phyloP scores from a whole-genome alignment of 2,113 vertebrate species.

The Dolichotis patagonum region DNA sequence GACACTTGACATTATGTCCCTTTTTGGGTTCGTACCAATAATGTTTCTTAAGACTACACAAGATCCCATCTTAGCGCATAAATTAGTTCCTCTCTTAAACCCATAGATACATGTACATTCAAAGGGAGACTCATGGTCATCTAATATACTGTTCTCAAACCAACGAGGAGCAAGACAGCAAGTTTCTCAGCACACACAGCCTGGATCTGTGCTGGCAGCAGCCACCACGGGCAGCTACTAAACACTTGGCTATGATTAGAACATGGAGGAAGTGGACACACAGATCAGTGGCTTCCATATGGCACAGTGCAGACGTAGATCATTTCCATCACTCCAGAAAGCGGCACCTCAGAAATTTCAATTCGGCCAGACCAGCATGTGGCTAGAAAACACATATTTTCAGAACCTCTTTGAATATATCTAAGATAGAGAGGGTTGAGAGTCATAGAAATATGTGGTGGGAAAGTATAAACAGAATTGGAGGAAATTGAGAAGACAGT shows the following conservation, averaged over 20 bases:
- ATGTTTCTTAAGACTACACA: conserved; percentile 27
- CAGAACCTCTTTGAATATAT: not conserved
- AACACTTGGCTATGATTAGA: not conserved
- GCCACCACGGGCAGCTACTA: not conserved
- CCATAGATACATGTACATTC: not conserved
- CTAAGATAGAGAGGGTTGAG: not conserved
- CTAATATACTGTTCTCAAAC: not conserved
- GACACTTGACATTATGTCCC: not conserved
- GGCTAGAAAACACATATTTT: not conserved
- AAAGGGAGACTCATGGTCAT: not conserved
- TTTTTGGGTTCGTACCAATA: not conserved
- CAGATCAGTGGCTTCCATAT: not conserved
- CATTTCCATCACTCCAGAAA: not conserved
- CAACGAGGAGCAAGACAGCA: not conserved
- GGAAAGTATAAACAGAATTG: not conserved
- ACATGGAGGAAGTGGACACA: not conserved
- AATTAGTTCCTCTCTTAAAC: not conserved
- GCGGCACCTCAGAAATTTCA: not conserved
- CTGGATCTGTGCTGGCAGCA: not conserved
- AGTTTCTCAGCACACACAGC: not conserved
- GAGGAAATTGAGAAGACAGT: not conserved
- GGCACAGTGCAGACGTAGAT: not conserved
- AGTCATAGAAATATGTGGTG: not conserved
- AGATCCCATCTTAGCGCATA: not conserved
- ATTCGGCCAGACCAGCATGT: not conserved